A percentile compares a stretch with the other conserved stretches of the same genome.
phyloP scores from a whole-genome alignment of 2,113 vertebrate species.

The Laticauda laticaudata region DNA sequence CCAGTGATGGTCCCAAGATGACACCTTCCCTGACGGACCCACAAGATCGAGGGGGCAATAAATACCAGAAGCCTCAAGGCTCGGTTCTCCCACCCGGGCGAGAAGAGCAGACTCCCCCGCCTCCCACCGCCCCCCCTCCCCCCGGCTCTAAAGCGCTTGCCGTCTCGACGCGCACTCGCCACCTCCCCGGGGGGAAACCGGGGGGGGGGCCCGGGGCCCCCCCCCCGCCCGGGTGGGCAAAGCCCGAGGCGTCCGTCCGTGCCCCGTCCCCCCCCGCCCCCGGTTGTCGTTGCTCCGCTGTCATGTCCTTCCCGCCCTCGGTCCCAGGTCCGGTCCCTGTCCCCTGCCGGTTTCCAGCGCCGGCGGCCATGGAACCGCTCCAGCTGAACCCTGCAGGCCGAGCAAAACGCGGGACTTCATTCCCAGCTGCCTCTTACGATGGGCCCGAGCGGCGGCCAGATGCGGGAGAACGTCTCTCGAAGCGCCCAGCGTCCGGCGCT shows the following conservation, averaged over 20 bases:
- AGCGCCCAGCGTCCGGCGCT: conserved; percentile 28
- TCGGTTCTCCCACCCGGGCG: too few species aligned
- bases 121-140: not conserved
- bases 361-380: conserved; percentile 25
- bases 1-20: conserved; percentile 26
- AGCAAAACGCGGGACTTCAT: conserved; percentile 55
- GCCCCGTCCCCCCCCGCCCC: accelerated
- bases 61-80: not conserved
- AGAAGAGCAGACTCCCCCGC: not conserved
- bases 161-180: not conserved
- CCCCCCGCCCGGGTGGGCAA: not conserved
- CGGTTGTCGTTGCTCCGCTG: too few species aligned
- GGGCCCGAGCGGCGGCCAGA: conserved; percentile 50
- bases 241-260: not conserved
- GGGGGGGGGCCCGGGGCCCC: too few species aligned
- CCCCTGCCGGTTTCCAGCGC: not conserved
- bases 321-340: too few species aligned
- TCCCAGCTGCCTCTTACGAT: conserved; percentile 43
- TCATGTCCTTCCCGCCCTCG: too few species aligned
- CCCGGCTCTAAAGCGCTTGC: not conserved
- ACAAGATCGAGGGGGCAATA: not conserved
- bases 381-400: conserved; percentile 56
- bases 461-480: conserved; percentile 55
- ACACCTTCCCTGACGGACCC: not conserved
- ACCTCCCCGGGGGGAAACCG: too few species aligned